phyloP scores from a whole-genome alignment of 2,797 vertebrate species.

The Columba guinea region DNA sequence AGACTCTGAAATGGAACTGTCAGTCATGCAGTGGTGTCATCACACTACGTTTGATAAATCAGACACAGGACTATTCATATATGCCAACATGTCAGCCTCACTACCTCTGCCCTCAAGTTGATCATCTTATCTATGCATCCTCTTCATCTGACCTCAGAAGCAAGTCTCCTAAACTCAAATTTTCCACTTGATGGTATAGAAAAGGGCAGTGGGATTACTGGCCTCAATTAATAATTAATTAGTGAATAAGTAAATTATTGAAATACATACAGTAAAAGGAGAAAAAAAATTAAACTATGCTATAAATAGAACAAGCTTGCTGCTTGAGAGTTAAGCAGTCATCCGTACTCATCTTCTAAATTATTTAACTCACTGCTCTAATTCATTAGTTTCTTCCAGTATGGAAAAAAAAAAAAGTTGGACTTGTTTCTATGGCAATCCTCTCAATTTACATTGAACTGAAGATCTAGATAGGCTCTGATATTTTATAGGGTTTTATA shows the following conservation, averaged over 20 bases:
- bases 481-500: not conserved
- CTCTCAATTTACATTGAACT: not conserved
- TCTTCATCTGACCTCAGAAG: not conserved
- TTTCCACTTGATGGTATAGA: not conserved
- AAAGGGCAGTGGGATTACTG: not conserved
- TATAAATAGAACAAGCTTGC: constrained; percentile 28
- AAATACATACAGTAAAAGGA: not conserved
- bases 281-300: not conserved
- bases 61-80: not conserved
- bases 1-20: not conserved
- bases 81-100: not conserved
- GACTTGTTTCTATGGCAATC: constrained; percentile 7
- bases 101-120: not conserved
- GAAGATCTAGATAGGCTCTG: not conserved
- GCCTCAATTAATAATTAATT: not conserved
- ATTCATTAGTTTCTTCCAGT: constrained; percentile 2
- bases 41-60: not conserved
- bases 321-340: not conserved
- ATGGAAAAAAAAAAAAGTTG: not conserved
- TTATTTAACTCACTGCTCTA: constrained; percentile 32
- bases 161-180: not conserved
- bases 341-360: constrained; percentile 11
- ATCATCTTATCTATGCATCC: not conserved
- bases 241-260: constrained; percentile 17
- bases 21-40: not conserved